Conservation (phyloP, 2,888 invertebrate species). For the Incurvaria masculella region DNA sequence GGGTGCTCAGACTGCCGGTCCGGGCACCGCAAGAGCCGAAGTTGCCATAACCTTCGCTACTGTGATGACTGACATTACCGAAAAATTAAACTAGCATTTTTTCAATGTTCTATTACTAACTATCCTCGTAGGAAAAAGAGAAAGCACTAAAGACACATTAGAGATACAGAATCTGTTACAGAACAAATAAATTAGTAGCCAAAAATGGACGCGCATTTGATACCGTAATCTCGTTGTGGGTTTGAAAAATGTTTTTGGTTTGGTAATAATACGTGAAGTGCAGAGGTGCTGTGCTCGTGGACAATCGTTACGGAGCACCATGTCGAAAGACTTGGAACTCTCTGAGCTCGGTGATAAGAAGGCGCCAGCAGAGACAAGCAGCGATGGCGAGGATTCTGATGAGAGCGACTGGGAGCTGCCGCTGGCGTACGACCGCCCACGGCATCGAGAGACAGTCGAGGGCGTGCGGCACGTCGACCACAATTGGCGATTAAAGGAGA, state of each 20-base stretch:
- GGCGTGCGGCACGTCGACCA: conserved; percentile 68
- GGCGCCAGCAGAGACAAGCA: not conserved
- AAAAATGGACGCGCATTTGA: conserved; percentile 53
- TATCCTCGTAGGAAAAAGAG: too few species aligned
- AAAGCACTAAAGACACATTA: too few species aligned
- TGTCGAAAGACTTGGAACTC: not conserved
- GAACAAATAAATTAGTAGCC: too few species aligned
- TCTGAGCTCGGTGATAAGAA: not conserved
- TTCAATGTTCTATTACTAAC: too few species aligned
- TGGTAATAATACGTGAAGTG: conserved; percentile 11
- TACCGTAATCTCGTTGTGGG: conserved; percentile 38
- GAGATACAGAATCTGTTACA: too few species aligned
- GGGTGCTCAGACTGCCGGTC: too few species aligned
- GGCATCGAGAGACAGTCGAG: conserved; percentile 50
- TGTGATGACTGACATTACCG: too few species aligned
- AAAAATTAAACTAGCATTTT: too few species aligned
- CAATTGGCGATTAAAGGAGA: conserved; percentile 91
- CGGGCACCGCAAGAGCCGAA: too few species aligned
- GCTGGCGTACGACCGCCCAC: conserved; percentile 67
- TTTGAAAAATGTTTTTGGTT: conserved; percentile 39
- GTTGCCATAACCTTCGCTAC: too few species aligned
- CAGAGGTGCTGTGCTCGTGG: not conserved
- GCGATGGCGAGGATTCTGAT: conserved; percentile 43
- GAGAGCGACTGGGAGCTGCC: conserved; percentile 67
- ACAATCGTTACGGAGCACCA: conserved; percentile 8